A percentile compares a stretch with the other conserved stretches of the same genome.
Conservation (phyloP, 2,113 vertebrate genomes). For the Zapus hudsonius region DNA sequence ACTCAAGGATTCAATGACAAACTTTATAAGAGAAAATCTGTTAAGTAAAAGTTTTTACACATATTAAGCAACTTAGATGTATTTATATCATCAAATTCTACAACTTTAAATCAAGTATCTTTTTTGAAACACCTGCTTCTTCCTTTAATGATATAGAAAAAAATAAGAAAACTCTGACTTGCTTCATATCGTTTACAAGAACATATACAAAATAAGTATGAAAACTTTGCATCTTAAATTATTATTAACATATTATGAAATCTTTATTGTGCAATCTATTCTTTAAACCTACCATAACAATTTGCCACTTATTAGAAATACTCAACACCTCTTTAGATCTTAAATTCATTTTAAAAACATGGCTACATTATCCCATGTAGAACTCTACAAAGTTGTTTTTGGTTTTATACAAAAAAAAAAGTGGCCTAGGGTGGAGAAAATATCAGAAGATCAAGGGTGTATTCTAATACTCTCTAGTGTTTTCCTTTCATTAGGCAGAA, state of each 20-base stretch:
- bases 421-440: neutral
- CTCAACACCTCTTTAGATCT: slow-evolving; percentile 18
- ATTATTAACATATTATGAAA: slow-evolving; percentile 38
- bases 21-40: slow-evolving; percentile 21
- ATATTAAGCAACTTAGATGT: slow-evolving; percentile 27
- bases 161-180: slow-evolving; percentile 41
- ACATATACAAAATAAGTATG: slow-evolving; percentile 35
- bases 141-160: slow-evolving; percentile 22
- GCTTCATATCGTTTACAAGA: neutral
- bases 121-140: slow-evolving; percentile 18
- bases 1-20: slow-evolving; percentile 43
- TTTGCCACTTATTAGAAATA: slow-evolving; percentile 29
- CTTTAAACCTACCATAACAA: slow-evolving; percentile 39
- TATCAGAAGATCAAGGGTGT: slow-evolving; percentile 25
- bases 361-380: neutral
- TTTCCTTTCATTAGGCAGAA: slow-evolving; percentile 55
- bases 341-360: slow-evolving; percentile 53
- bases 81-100: slow-evolving; percentile 50
- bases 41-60: slow-evolving; percentile 23
- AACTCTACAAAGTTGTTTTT: slow-evolving; percentile 46
- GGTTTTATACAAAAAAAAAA: slow-evolving; percentile 51
- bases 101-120: slow-evolving; percentile 30
- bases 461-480: slow-evolving; percentile 2
- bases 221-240: slow-evolving; percentile 17
- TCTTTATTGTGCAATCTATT: slow-evolving; percentile 23